Base-by-base conservation (phyloP, 2,113 vertebrate species). In the Pluvianellus socialis region DNA sequence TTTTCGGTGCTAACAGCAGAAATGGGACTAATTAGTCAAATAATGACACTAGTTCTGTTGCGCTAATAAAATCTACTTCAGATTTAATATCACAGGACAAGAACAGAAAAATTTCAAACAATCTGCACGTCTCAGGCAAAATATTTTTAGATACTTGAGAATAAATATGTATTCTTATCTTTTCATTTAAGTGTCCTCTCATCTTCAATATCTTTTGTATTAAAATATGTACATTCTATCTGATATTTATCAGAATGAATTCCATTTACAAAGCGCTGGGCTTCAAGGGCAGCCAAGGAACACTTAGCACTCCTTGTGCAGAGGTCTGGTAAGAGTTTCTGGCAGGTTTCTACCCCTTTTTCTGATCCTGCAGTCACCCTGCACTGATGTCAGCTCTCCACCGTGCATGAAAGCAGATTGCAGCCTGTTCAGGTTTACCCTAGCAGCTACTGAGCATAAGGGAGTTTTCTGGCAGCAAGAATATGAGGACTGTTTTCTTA, bases 11-110 rank as follows among this genome's bases (percentile, higher is more conserved):
- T 96, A 94, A 96, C 66, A 81, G 90, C 77, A 96, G 94, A 96
- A 95, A 88, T 74, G 38, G 86, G 77, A 73, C 71, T 96, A 94
- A 96, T 96, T 96, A 97, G 47, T 65, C 50, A 80, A 93, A 96
- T 91, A 90, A 95, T 92, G 56, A 66, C 67, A 86, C 38, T 33
- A 79, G 50, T 63, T 91, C 82, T 72, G 44, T 93, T 96, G 71
- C 84, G 74, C 26, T 70, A 49, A 52, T 77, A 86, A 97, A 91
- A 83, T 89, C 59, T 79, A 40, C 47, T 95, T 91, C 53, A 73
- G 49, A 71, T 76, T 92, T 90, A 80, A 62, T 90, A 88, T 70
- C 83, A 50, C 52, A 80, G 70, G 63, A 77, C 66, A 81, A 72
- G 30, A 73, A 59, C 7, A 61, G 62, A 88, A 74, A 90, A 76